phyloP scores from a whole-genome alignment of 2,888 invertebrate species.

The Sminthurinus aureus region DNA sequence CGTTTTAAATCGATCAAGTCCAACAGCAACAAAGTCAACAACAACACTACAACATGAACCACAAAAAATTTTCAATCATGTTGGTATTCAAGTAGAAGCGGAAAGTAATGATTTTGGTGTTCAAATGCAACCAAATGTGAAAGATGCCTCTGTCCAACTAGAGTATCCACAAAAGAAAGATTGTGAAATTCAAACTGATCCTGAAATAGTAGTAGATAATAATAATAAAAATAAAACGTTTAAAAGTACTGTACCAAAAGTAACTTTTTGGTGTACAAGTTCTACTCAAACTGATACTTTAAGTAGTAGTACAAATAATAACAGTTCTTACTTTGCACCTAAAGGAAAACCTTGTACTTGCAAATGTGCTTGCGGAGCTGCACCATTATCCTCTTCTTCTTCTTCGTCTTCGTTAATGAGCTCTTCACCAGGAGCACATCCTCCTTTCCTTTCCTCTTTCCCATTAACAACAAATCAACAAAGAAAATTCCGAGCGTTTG shows the following conservation, averaged over 20 bases:
- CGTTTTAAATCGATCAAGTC: background rate
- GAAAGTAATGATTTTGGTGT: background rate
- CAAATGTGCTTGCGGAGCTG: slow-evolving; percentile 27
- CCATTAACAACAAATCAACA: background rate
- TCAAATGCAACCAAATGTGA: background rate
- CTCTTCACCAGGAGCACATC: background rate
- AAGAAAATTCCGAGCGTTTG: background rate
- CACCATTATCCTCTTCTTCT: background rate
- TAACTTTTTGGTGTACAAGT: slow-evolving; percentile 9
- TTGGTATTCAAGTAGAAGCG: background rate
- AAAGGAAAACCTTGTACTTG: slow-evolving; percentile 25
- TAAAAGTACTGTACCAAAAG: background rate
- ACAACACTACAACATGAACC: background rate
- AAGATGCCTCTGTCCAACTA: background rate
- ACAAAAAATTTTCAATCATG: background rate
- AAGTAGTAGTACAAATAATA: background rate
- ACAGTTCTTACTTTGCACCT: background rate
- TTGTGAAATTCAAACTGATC: slow-evolving; percentile 24
- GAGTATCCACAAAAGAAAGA: background rate
- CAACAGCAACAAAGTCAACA: background rate
- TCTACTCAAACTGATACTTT: background rate
- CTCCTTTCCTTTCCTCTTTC: background rate
- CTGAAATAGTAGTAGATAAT: background rate
- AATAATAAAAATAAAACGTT: background rate
- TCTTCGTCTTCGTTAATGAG: background rate